Evolutionary conservation across 2,888 invertebrate species (phyloP).

Genomic region (Blastobasis adustella): DNA sequence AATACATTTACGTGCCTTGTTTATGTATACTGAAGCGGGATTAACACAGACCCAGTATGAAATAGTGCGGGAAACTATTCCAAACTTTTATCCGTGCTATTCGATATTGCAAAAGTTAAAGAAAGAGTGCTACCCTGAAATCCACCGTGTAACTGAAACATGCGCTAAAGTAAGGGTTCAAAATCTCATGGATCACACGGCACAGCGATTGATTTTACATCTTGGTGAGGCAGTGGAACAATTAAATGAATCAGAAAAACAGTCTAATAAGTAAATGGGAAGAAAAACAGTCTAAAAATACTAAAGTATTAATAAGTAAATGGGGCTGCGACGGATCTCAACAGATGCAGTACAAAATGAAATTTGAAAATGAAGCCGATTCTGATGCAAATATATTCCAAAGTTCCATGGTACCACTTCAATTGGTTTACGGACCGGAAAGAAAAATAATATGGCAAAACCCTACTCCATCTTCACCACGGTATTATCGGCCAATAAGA

Average conservation of each 20-base stretch:
- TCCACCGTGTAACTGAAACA: neutral
- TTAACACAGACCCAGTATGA: conserved; percentile 9
- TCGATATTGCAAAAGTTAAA: too few species aligned
- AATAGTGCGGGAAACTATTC: conserved; percentile 1
- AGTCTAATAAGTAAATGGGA: too few species aligned
- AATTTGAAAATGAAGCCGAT: too few species aligned
- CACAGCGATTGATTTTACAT: neutral
- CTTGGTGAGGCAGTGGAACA: conserved; percentile 4
- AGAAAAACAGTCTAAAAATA: too few species aligned
- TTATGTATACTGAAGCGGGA: conserved; percentile 5
- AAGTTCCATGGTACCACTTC: too few species aligned
- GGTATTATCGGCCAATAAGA: conserved; percentile 1
- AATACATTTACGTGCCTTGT: too few species aligned
- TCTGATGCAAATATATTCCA: too few species aligned
- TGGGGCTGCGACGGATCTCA: conserved; percentile 21
- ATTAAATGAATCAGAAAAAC: conserved; percentile 3
- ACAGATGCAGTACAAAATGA: too few species aligned
- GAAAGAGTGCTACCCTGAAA: too few species aligned
- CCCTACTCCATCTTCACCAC: conserved; percentile 1
- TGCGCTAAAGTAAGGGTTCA: neutral
- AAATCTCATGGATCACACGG: neutral
- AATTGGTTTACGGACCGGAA: too few species aligned
- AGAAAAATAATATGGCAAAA: conserved; percentile 2
- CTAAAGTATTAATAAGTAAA: conserved; percentile 7
- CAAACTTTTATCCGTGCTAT: too few species aligned